Percentiles rank a stretch among this genome's conserved stretches.
These are phyloP conservation scores for Bucco capensis DNA, from an alignment of 2,113 vertebrate species.

Conservation along the genomic window DNA sequence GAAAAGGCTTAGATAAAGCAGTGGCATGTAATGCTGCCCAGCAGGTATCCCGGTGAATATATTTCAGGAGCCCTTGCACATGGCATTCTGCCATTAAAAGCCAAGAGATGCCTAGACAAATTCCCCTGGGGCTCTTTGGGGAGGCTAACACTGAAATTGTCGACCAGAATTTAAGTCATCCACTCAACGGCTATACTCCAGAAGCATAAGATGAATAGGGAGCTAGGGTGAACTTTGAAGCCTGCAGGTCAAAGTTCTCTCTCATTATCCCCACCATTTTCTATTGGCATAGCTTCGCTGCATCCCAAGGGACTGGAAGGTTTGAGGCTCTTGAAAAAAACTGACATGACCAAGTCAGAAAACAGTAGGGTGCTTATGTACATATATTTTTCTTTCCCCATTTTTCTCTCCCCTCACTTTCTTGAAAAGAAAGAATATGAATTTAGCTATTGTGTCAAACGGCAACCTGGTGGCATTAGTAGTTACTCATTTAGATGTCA, in stretches of 20 bases:
- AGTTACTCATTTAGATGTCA: constrained; percentile 1
- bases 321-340: constrained; percentile 40
- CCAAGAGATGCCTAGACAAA: background rate
- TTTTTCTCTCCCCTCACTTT: constrained; percentile 7
- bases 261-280: constrained; percentile 72
- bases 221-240: constrained; percentile 40
- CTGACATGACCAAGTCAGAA: constrained; percentile 20
- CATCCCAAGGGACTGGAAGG: constrained; percentile 10
- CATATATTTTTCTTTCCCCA: background rate
- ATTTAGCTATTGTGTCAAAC: constrained; percentile 33
- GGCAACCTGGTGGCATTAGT: constrained; percentile 5
- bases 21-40: background rate
- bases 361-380: constrained; percentile 62
- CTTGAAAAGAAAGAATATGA: constrained; percentile 2
- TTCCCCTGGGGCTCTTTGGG: background rate
- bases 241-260: constrained; percentile 64
- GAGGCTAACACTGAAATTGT: background rate
- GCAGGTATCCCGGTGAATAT: constrained; percentile 9
- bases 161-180: background rate
- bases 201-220: constrained; percentile 69
- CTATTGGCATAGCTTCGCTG: constrained; percentile 47
- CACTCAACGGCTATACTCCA: background rate
- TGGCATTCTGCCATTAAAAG: constrained; percentile 11
- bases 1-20: background rate
- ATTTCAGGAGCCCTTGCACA: background rate